Evolutionary conservation across 2,888 invertebrate genomes (phyloP), one percentile per base, ranked within the genome.

Genomic region (Apodemia duryi): DNA sequence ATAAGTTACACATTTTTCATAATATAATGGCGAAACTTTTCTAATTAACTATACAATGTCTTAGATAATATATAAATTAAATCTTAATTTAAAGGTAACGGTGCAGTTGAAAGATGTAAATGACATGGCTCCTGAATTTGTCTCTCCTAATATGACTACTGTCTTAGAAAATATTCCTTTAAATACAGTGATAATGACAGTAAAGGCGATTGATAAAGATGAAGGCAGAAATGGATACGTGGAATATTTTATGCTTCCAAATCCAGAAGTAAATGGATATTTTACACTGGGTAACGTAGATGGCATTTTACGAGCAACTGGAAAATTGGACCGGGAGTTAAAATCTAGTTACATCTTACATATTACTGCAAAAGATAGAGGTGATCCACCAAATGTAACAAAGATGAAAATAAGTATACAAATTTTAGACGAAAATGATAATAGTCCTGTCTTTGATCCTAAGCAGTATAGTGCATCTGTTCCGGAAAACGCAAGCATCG

Each of bases 401-500:
- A 94, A 94, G 71, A 94, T 94, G 4, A 93, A 94, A 74, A 93
- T 98, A 41, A 87, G 92, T 66, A 95, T 98, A 38, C 93, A 93
- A 73, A 94, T 98, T 69, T 88, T 97, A 63, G 98, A 98, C 82
- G 97, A 97, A 84, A 98, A 98, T 84, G 98, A 98, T 81, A 97
- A 97, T 79, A 95, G 96, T 69, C 98, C 98, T 0, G 94, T 96
- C 4, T 98, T 98, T 82, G 96, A 97, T 81, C 97, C 97, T 0
- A 95, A 96, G 77, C 97, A 97, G 80, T 98, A 98, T 81, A 97
- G 97, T 69, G 97, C 98, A 1, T 95, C 96, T 2, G 96, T 98
- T 43, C 96, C 97, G 0, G 98, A 98, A 90, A 97, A 98, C 84
- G 97, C 97, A n/a, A 96, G 96, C 72, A 97, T 98, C 73, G 98